These are phyloP conservation scores for chimpanzee (Pan troglodytes) DNA, from an alignment of 2,113 vertebrate genomes.

Conservation along the genomic window DNA sequence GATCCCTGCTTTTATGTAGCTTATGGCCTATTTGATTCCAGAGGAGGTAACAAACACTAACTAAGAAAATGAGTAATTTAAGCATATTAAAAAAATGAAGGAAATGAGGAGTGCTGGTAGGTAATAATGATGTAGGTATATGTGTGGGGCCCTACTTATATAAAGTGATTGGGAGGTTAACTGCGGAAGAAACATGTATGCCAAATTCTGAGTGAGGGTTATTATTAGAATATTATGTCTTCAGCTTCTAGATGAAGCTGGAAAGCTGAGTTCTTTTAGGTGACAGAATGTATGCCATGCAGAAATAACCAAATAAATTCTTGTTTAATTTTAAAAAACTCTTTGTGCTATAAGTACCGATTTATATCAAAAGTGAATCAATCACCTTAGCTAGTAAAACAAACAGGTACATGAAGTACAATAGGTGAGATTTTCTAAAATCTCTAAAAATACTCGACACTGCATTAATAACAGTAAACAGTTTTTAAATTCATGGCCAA, in stretches of 20 bases:
- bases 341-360: neutral
- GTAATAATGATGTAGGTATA: neutral
- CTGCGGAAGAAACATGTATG: neutral
- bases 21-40: neutral
- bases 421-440: neutral
- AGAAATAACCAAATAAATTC: neutral
- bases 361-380: neutral
- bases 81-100: neutral
- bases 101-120: neutral
- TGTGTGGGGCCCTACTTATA: neutral
- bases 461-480: neutral
- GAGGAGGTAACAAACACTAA: neutral
- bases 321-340: conserved; percentile 19
- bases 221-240: neutral
- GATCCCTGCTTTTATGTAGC: neutral
- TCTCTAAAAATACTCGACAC: neutral
- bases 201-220: neutral
- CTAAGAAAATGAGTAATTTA: neutral
- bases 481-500: neutral
- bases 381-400: neutral
- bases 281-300: neutral
- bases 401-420: neutral
- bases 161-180: neutral
- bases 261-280: neutral
- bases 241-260: neutral